These are phyloP conservation scores for Anniella stebbinsi DNA, from an alignment of 2,797 vertebrate genomes.

Conservation along the genomic window DNA sequence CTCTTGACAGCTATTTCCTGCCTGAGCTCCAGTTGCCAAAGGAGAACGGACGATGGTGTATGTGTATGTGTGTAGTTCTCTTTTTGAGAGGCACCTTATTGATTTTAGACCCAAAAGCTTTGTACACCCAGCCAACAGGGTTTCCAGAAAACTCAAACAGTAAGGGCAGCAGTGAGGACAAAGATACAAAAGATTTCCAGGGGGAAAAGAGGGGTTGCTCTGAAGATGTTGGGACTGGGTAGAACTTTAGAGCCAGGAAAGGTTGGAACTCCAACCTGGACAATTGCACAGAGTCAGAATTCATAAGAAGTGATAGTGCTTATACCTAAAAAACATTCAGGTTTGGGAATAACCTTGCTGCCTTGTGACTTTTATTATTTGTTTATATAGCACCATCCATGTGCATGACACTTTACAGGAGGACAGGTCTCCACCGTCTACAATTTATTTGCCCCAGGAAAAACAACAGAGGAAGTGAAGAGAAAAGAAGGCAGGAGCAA, in stretches of 20 bases:
- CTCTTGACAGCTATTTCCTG: slow-evolving; percentile 36
- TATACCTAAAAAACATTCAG: background rate
- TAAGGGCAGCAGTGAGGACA: background rate
- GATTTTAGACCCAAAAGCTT: background rate
- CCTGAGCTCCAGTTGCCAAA: background rate
- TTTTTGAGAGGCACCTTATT: background rate
- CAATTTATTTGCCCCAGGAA: background rate
- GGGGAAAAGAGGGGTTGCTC: background rate
- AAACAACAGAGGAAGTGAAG: background rate
- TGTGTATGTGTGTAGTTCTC: background rate
- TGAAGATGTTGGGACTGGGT: background rate
- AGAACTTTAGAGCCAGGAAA: background rate
- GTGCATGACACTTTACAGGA: background rate
- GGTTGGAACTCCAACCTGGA: background rate
- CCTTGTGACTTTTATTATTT: background rate
- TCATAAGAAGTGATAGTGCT: background rate
- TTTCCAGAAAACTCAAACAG: background rate
- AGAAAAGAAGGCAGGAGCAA: background rate
- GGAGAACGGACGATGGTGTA: no score
- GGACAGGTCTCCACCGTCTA: background rate
- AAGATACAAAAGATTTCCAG: background rate
- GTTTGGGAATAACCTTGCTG: background rate
- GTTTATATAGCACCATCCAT: background rate
- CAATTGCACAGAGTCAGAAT: background rate
- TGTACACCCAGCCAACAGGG: background rate